Evolutionary conservation across 2,113 vertebrate genomes (phyloP).

Genomic region (Haplochromis vanheusdeni): DNA sequence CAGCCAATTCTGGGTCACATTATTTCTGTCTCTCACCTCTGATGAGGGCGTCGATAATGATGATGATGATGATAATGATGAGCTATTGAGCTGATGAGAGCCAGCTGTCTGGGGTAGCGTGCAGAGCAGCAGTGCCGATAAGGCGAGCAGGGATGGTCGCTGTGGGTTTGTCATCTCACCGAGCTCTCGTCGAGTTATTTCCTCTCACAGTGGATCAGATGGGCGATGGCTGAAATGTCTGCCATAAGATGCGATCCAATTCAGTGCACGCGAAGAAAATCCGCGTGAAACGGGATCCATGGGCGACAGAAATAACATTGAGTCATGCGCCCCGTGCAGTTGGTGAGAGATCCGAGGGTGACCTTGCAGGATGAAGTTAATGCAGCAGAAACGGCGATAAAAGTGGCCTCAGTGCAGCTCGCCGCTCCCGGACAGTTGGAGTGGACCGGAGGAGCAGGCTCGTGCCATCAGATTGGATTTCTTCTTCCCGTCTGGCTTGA

Average conservation of each 20-base stretch:
- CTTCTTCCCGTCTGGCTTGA: conserved; percentile 42
- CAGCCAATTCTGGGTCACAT: not conserved
- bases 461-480: conserved; percentile 17
- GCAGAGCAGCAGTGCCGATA: conserved; percentile 51
- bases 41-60: conserved; percentile 4
- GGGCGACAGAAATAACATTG: conserved; percentile 8
- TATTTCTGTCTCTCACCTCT: conserved; percentile 3
- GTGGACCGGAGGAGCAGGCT: not conserved
- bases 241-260: conserved; percentile 46
- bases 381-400: not conserved
- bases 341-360: not conserved
- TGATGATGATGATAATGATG: conserved; percentile 7
- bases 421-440: not conserved
- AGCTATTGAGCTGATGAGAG: conserved; percentile 7
- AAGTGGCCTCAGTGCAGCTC: not conserved
- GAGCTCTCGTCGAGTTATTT: not conserved
- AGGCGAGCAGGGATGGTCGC: conserved; percentile 36
- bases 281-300: not conserved
- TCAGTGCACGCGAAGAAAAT: conserved; percentile 5
- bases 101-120: conserved; percentile 32
- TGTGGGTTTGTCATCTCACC: conserved; percentile 51
- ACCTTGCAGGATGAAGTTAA: conserved; percentile 17
- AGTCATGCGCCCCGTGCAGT: not conserved
- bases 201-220: conserved; percentile 31
- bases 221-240: conserved; percentile 17